Evolutionary conservation across 2,888 invertebrate species (phyloP).

Genomic region (Apantesis nais): DNA sequence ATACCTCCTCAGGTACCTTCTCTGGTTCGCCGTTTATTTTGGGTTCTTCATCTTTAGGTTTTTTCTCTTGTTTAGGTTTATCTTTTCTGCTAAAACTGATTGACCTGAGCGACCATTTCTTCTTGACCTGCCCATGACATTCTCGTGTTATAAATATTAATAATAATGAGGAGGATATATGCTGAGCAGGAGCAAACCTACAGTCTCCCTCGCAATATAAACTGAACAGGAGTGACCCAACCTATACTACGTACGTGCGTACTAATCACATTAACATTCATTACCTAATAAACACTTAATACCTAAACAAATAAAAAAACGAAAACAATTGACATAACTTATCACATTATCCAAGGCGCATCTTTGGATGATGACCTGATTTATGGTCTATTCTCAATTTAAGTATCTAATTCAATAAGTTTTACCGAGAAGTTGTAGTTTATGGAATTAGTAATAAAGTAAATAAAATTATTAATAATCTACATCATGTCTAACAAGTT

Average conservation of each 20-base stretch:
- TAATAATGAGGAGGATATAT: too few relatives aligned
- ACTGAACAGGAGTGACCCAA: too few relatives aligned
- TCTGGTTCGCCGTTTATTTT: slow-evolving; percentile 87
- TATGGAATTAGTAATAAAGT: neutral
- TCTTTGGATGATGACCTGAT: neutral
- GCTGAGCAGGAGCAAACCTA: too few relatives aligned
- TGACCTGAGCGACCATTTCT: slow-evolving; percentile 95
- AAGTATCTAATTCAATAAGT: neutral
- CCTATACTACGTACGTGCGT: too few relatives aligned
- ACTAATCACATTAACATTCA: too few relatives aligned
- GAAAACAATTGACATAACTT: neutral
- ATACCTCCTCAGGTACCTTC: slow-evolving; percentile 88
- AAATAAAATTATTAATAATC: neutral
- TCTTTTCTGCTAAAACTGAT: slow-evolving; percentile 95
- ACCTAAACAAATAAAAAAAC: too few relatives aligned
- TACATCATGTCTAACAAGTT: neutral
- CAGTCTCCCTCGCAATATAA: too few relatives aligned
- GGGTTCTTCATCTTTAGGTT: slow-evolving; percentile 85
- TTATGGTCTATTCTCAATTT: neutral
- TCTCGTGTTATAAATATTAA: slow-evolving; percentile 56
- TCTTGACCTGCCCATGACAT: slow-evolving; percentile 88
- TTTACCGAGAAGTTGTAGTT: neutral
- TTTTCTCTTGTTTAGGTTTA: slow-evolving; percentile 93
- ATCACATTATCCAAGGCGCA: neutral
- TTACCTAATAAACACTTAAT: too few relatives aligned